phyloP scores from a whole-genome alignment of 2,888 invertebrate genomes.

The Apodemia hepburni region DNA sequence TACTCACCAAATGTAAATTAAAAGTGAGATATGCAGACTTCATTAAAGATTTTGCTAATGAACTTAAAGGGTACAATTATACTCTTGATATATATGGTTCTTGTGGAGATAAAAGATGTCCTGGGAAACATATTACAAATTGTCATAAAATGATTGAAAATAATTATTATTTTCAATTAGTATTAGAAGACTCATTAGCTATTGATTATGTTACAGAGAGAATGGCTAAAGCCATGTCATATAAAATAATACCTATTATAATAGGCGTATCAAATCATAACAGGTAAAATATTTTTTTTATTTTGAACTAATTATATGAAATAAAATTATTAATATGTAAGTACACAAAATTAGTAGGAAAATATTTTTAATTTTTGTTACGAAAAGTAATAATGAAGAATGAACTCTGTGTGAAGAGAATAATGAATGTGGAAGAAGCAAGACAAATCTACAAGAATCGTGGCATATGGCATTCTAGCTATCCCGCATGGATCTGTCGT shows the following conservation, averaged over 20 bases:
- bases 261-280: constrained; percentile 50
- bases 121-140: constrained; percentile 38
- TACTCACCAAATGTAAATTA: constrained; percentile 49
- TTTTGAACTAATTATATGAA: background rate
- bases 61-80: constrained; percentile 51
- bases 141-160: constrained; percentile 55
- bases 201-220: constrained; percentile 57
- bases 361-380: too few species aligned
- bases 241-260: constrained; percentile 55
- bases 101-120: constrained; percentile 52
- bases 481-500: too few species aligned
- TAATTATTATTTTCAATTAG: constrained; percentile 56
- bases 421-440: too few species aligned
- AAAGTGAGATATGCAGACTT: constrained; percentile 48
- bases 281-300: constrained; percentile 39
- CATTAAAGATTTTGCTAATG: constrained; percentile 45
- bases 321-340: too few species aligned
- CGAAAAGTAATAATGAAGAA: too few species aligned
- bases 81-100: constrained; percentile 53
- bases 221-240: constrained; percentile 48
- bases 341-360: too few species aligned
- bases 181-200: constrained; percentile 52
- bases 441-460: too few species aligned
- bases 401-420: too few species aligned
- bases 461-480: too few species aligned